Evolutionary conservation across 2,113 vertebrate genomes (phyloP).

Genomic region (Cinclus mexicanus): DNA sequence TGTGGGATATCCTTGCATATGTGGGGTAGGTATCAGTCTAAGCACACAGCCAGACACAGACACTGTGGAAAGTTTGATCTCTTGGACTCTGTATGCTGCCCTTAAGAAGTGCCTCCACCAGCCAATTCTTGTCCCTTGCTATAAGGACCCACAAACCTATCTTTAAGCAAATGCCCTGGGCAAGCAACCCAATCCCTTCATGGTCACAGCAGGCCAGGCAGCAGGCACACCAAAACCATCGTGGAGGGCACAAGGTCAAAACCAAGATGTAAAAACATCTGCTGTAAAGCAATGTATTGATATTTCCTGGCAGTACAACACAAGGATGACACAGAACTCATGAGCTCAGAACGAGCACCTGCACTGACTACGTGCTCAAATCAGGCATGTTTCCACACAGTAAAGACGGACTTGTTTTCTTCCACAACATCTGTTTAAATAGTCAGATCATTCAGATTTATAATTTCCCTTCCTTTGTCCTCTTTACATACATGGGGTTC

Average conservation of each 20-base stretch:
- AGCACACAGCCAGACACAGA: neutral
- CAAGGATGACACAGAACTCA: neutral
- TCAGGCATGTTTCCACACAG: neutral
- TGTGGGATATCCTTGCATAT: neutral
- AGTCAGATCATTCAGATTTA: neutral
- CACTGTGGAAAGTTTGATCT: neutral
- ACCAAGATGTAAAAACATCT: too few relatives aligned
- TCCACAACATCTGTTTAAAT: neutral
- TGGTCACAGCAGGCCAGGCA: neutral
- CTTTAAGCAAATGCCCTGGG: neutral
- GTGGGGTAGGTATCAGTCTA: neutral
- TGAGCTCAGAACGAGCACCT: neutral
- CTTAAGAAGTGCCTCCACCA: neutral
- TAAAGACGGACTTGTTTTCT: neutral
- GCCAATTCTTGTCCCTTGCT: neutral
- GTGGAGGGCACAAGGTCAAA: neutral
- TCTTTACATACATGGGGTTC: neutral
- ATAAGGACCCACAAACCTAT: neutral
- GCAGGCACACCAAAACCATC: neutral
- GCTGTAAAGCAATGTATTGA: neutral
- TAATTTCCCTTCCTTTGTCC: neutral
- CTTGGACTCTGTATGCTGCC: neutral
- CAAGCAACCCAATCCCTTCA: neutral
- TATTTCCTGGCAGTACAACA: neutral
- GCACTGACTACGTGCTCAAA: neutral